Conservation (phyloP, 2,113 vertebrate species). For the Charina bottae region DNA sequence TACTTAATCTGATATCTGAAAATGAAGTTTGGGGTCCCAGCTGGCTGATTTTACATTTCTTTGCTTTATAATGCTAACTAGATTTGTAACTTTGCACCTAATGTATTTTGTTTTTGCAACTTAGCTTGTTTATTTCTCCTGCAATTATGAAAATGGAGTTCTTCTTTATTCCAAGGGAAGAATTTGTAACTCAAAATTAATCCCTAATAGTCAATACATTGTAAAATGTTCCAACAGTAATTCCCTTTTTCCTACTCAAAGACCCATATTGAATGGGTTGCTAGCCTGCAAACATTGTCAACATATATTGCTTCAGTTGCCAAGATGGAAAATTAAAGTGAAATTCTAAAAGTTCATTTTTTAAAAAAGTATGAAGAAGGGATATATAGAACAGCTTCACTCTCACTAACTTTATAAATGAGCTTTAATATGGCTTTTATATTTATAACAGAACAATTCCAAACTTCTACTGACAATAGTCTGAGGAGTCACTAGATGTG, state of each 20-base stretch:
- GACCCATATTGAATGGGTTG: neutral
- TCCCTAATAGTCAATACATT: neutral
- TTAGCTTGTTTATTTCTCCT: neutral
- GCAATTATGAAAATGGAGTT: neutral
- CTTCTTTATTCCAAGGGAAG: neutral
- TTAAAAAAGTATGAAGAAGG: neutral
- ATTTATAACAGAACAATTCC: neutral
- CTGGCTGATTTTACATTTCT: neutral
- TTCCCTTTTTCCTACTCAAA: neutral
- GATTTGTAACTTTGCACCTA: neutral
- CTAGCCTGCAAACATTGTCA: neutral
- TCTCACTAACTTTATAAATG: neutral
- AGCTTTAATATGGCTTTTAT: neutral
- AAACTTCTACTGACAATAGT: neutral
- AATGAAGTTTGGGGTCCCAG: neutral
- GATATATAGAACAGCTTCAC: neutral
- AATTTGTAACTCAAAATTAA: conserved; percentile 5
- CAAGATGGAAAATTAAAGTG: neutral
- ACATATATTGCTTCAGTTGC: neutral
- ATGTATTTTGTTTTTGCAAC: neutral
- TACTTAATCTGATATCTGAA: neutral
- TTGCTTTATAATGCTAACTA: neutral
- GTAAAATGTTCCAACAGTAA: neutral
- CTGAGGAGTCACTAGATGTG: neutral
- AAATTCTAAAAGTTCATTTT: neutral